Base-by-base conservation (phyloP, 2,113 vertebrate species). In the Mustela nigripes region DNA sequence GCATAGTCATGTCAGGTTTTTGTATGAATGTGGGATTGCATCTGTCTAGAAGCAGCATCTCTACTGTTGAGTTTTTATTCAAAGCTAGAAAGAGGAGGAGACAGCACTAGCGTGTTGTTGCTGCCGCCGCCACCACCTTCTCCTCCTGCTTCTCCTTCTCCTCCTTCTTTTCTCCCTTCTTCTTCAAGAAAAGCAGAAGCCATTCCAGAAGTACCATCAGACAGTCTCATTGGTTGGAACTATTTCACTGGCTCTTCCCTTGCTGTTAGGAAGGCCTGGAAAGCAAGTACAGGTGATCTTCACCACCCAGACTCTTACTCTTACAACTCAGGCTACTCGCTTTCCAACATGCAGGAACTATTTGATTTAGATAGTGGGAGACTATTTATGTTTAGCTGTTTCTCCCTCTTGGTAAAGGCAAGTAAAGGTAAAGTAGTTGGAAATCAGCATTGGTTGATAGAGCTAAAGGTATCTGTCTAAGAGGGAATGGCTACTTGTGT, bases 361-460 rank as follows among this genome's bases (percentile, higher is more conserved):
- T 71, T 83, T 73, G 24, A 63, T 94, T 92, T 96, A 62, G 28
- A 8, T 76, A 63, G 22, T 84, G 8, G 10, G 14, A 14, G 21
- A 42, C 86, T 94, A 12, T 28, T 91, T 95, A 28, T 14, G 45
- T 65, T 91, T 48, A 39, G 6, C 18, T 88, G 14, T 85, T 83
- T 96, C 45, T 79, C n/a, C 5, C 6, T 94, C 8, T 39, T 79
- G 48, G 1, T 45, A 24, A 62, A 83, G 69, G 7, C 71, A 81
- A 91, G 24, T 82, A 58, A 86, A 79, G 65, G 10, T 86, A 12
- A 74, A 97, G 24, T 91, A 81, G 19, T 78, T 90, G 74, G 67
- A 92, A 86, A 19, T 73, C 15, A 73, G 18, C 65, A 4, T 90
- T 63, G 62, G 60, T 69, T 81, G 22, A 62, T 84, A 26, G 78